phyloP scores from a whole-genome alignment of 2,888 invertebrate species.

The Andricus quercusramuli region DNA sequence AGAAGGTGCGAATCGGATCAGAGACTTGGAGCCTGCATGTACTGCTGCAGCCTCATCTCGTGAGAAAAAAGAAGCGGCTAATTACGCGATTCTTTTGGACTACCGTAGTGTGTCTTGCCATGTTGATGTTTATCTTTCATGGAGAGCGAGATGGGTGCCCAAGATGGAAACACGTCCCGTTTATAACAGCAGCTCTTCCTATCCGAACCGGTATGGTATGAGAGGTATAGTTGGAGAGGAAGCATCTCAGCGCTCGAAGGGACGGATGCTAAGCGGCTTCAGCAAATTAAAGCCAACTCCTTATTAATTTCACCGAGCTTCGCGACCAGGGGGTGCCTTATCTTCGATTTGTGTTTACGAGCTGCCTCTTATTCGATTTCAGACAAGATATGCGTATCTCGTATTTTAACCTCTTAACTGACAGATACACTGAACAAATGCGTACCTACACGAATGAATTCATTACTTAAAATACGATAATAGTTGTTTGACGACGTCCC shows the following conservation, averaged over 20 bases:
- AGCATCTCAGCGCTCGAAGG: conserved; percentile 31
- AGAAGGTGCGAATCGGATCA: conserved; percentile 22
- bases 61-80: conserved; percentile 55
- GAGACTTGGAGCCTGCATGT: not conserved
- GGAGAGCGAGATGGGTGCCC: conserved; percentile 45
- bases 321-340: conserved; percentile 14
- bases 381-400: conserved; percentile 16
- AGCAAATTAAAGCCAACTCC: conserved; percentile 55
- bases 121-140: conserved; percentile 55
- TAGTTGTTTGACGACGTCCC: conserved; percentile 3
- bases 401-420: conserved; percentile 11
- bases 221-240: not conserved
- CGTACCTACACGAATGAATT: conserved; percentile 1
- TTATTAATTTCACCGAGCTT: conserved; percentile 52
- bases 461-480: conserved; percentile 34
- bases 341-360: conserved; percentile 26
- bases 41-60: conserved; percentile 40
- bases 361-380: conserved; percentile 20
- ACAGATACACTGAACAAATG: conserved; percentile 4
- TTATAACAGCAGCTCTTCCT: conserved; percentile 25
- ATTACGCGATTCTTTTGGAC: conserved; percentile 52
- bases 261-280: conserved; percentile 48
- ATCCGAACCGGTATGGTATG: conserved; percentile 27
- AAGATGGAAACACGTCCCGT: conserved; percentile 51
- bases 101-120: conserved; percentile 50